Evolutionary conservation across 2,797 vertebrate genomes (phyloP), one percentile per base, ranked within the genome.

Genomic region (Poecilia picta): DNA sequence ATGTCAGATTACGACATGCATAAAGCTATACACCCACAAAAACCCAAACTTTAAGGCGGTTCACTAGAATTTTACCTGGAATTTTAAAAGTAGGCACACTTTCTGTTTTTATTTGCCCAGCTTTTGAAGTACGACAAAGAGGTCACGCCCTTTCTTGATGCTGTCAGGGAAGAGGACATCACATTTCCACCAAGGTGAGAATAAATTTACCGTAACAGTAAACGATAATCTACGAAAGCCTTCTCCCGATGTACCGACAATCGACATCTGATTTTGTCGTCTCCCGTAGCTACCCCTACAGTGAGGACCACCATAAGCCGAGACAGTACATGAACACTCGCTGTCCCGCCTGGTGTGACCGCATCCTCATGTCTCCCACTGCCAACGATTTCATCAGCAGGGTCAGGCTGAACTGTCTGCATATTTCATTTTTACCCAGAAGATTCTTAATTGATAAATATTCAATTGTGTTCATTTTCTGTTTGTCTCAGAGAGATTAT

Each of bases 291-390:
- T 97, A 97, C 89, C 97, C 97, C 12, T 97, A 96, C 94, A 97
- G 96, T 84, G 97, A 97, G 87, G 94, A 96, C 71, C 91, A 92
- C 92, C 90, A 89, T 86, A 93, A 96, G 86, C 96, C 96, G 5
- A 96, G 94, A 2, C 95, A 96, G 91, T 97, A 96, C 92, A 96
- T 96, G 95, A 96, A 95, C 88, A 97, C 97, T 1, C 95, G 96
- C 82, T 97, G 96, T 80, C 96, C 97, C 0, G 94, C 97, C 83
- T 97, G 97, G 97, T 97, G 97, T 46, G 97, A 97, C 80, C 96
- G 97, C 0, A 93, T 97, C 88, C 93, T 97, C 76, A 95, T 97
- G 95, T 97, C 96, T 20, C 94, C 95, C 84, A 64, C 85, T 0
- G 94, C 93, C 46, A 85, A 87, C 36, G 83, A 94, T 43, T 72